phyloP scores from a whole-genome alignment of 2,888 invertebrate genomes.

The Dione vanillae region DNA sequence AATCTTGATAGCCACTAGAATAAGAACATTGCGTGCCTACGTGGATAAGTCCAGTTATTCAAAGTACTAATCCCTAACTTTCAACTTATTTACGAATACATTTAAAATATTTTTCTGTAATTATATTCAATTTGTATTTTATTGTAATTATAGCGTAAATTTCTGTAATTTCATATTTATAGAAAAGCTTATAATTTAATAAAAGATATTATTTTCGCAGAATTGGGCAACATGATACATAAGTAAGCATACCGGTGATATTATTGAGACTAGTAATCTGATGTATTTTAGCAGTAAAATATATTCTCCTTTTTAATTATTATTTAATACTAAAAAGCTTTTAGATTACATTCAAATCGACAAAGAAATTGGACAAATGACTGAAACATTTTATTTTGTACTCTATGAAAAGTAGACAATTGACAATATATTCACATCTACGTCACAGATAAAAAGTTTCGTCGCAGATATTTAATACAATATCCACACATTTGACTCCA shows the following conservation, averaged over 20 bases:
- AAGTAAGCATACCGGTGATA: conserved; percentile 20
- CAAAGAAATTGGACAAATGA: neutral
- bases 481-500: neutral
- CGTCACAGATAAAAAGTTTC: neutral
- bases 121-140: no score
- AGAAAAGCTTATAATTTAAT: neutral
- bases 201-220: neutral
- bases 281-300: conserved; percentile 12
- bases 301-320: conserved; percentile 1
- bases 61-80: neutral
- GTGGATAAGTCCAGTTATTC: conserved; percentile 15
- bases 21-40: conserved; percentile 2
- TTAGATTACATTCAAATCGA: conserved; percentile 9
- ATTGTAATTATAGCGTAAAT: no score
- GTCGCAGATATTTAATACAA: no score
- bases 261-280: conserved; percentile 5
- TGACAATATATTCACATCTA: neutral
- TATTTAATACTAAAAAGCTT: neutral
- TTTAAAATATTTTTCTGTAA: neutral
- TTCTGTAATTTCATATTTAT: neutral
- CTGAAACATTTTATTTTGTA: conserved; percentile 3
- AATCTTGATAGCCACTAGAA: neutral
- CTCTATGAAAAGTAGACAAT: conserved; percentile 14
- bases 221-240: neutral
- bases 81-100: no score